These are phyloP conservation scores for Morone chrysops DNA, from an alignment of 2,113 vertebrate genomes.

Conservation along the genomic window DNA sequence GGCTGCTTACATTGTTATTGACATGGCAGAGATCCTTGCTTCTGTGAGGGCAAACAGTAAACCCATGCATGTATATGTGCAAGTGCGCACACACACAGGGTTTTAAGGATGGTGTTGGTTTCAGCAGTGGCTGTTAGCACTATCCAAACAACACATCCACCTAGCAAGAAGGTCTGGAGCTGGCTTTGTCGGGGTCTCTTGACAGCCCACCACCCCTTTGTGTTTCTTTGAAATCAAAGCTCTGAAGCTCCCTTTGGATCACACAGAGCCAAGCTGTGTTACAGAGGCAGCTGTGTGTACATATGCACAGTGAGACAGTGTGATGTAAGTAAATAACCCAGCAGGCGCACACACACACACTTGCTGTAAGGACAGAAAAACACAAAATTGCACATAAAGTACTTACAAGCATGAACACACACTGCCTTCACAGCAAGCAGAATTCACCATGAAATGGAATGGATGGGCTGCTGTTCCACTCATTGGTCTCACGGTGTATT, in stretches of 20 bases:
- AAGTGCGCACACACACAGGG: background rate
- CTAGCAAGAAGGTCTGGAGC: conserved; percentile 34
- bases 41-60: conserved; percentile 64
- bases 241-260: conserved; percentile 49
- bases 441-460: conserved; percentile 61
- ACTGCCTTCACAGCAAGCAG: conserved; percentile 30
- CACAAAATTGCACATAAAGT: conserved; percentile 48
- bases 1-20: conserved; percentile 74
- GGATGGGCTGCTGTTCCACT: conserved; percentile 58
- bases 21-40: conserved; percentile 63
- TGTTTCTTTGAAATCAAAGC: conserved; percentile 62
- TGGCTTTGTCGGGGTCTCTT: conserved; percentile 51
- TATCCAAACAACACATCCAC: conserved; percentile 45
- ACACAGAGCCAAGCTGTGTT: conserved; percentile 49
- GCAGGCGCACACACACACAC: conserved; percentile 53
- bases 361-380: conserved; percentile 45
- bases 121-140: conserved; percentile 10
- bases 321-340: conserved; percentile 71
- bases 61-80: conserved; percentile 25
- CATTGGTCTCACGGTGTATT: conserved; percentile 45
- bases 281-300: conserved; percentile 70
- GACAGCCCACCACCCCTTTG: conserved; percentile 41
- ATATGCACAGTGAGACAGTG: conserved; percentile 68
- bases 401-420: conserved; percentile 44
- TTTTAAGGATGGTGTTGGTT: conserved; percentile 26